Evolutionary conservation across 2,888 invertebrate genomes (phyloP).

Genomic region (Drosophila meridiana): DNA sequence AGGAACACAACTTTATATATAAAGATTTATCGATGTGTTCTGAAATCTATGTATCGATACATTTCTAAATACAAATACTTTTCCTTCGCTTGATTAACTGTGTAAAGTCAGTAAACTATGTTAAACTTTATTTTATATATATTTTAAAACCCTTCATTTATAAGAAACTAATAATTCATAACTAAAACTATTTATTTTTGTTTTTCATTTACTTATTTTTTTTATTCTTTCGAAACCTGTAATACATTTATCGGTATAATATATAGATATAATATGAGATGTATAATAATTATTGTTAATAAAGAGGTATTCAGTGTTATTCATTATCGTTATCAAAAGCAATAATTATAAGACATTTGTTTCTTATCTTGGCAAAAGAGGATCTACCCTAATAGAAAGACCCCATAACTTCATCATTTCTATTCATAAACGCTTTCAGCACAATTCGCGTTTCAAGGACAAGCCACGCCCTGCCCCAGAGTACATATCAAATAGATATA

Average conservation of each 20-base stretch:
- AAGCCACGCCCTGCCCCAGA: conserved; percentile 6
- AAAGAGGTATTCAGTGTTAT: neutral
- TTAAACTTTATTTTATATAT: too few species aligned
- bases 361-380: neutral
- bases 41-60: neutral
- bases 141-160: too few species aligned
- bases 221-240: too few species aligned
- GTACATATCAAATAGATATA: conserved; percentile 22
- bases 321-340: neutral
- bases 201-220: too few species aligned
- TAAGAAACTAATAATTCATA: too few species aligned
- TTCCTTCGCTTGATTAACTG: too few species aligned
- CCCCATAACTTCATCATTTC: neutral
- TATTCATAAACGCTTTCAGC: neutral
- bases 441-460: conserved; percentile 42
- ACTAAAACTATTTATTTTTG: too few species aligned
- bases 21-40: neutral
- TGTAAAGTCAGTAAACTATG: too few species aligned
- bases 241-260: too few species aligned
- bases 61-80: too few species aligned
- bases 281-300: neutral
- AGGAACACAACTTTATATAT: too few species aligned
- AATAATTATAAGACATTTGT: neutral
- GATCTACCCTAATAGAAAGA: neutral
- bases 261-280: too few species aligned